Conservation (phyloP, 2,113 vertebrate genomes). For the Sinocyclocheilus anophthalmus region DNA sequence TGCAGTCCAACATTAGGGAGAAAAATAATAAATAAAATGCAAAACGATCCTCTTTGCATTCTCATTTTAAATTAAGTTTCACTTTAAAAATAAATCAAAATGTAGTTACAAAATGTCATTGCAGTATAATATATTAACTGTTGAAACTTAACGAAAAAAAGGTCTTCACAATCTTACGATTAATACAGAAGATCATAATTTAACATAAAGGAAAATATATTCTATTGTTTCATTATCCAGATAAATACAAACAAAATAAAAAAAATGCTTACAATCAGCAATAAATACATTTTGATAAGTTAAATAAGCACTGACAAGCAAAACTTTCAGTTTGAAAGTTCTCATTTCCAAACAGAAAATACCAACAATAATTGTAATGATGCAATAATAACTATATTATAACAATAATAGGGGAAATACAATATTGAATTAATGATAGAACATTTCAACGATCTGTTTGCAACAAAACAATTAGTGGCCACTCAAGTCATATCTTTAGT, state of each 20-base stretch:
- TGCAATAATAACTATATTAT: too few relatives aligned
- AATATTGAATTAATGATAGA: too few relatives aligned
- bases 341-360: too few relatives aligned
- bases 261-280: conserved; percentile 91
- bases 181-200: conserved; percentile 93
- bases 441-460: conserved; percentile 19
- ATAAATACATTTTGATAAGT: conserved; percentile 98
- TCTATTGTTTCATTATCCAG: conserved; percentile 91
- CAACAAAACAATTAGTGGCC: conserved; percentile 23
- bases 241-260: conserved; percentile 94
- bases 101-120: conserved; percentile 87
- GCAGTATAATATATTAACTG: conserved; percentile 94
- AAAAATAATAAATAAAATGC: conserved; percentile 87
- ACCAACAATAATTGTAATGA: too few relatives aligned
- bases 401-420: too few relatives aligned
- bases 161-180: conserved; percentile 89
- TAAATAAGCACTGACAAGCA: conserved; percentile 94
- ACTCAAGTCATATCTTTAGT: conserved; percentile 83
- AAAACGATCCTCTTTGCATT: conserved; percentile 76
- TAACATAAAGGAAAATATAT: conserved; percentile 94
- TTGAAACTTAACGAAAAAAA: conserved; percentile 72
- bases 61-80: conserved; percentile 87
- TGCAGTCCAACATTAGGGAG: conserved; percentile 80
- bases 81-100: conserved; percentile 83
- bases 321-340: conserved; percentile 81